Evolutionary conservation across 2,888 invertebrate species (phyloP).

Genomic region (Liopterus haemorrhoidalis): DNA sequence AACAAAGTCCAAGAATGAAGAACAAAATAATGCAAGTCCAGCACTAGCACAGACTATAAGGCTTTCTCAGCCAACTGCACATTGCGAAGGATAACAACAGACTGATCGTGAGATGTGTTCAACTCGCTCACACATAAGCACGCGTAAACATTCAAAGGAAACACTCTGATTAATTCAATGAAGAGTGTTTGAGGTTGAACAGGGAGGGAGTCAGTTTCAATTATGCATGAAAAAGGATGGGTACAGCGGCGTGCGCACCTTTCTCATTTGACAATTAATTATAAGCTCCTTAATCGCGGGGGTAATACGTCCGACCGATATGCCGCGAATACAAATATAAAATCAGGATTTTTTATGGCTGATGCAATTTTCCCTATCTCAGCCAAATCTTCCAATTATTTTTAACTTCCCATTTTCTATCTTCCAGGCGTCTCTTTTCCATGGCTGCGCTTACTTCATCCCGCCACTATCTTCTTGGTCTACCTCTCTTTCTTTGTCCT

Average conservation of each 20-base stretch:
- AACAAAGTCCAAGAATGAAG: constrained; percentile 9
- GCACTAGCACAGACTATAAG: constrained; percentile 12
- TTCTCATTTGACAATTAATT: constrained; percentile 1
- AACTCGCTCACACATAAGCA: constrained; percentile 6
- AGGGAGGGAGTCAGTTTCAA: constrained; percentile 8
- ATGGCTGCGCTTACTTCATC: no score
- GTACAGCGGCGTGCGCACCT: neutral
- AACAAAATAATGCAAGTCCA: constrained; percentile 10
- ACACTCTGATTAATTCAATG: constrained; percentile 19
- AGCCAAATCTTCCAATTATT: no score
- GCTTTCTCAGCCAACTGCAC: neutral
- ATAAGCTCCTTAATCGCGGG: neutral
- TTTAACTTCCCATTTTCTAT: no score
- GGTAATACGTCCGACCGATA: no score
- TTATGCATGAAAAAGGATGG: no score
- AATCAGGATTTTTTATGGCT: no score
- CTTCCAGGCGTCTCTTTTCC: no score
- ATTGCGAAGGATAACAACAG: neutral
- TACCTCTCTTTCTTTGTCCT: no score
- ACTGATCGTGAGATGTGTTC: neutral
- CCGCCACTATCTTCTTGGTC: no score
- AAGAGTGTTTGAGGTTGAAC: constrained; percentile 15
- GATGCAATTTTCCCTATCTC: no score
- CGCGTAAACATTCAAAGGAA: constrained; percentile 13
- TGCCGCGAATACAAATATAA: no score